These are phyloP conservation scores for Lycocorax pyrrhopterus DNA, from an alignment of 2,113 vertebrate genomes.

Conservation along the genomic window DNA sequence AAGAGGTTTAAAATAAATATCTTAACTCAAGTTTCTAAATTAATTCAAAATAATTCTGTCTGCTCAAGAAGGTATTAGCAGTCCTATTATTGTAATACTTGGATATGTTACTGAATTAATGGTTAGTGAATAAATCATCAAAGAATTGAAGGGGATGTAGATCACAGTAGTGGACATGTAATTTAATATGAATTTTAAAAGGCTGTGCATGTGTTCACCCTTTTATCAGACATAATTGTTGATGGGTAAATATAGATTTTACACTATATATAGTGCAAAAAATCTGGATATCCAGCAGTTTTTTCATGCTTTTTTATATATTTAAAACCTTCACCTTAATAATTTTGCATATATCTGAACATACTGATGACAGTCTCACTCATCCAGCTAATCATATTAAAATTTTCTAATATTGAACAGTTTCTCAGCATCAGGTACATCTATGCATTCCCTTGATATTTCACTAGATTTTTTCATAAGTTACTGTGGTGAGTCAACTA, in stretches of 20 bases:
- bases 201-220: not conserved
- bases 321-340: not conserved
- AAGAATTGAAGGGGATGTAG: not conserved
- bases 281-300: not conserved
- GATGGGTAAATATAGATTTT: not conserved
- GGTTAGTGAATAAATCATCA: not conserved
- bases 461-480: not conserved
- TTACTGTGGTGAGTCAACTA: not conserved
- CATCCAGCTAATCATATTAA: not conserved
- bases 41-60: not conserved
- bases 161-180: not conserved
- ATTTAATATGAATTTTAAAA: not conserved
- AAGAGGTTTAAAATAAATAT: not conserved
- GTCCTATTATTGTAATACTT: not conserved
- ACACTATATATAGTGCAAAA: not conserved
- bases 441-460: not conserved
- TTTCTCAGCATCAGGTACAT: not conserved
- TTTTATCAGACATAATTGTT: not conserved
- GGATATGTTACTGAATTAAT: not conserved
- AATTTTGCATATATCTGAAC: not conserved
- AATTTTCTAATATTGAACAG: not conserved
- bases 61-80: not conserved
- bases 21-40: not conserved
- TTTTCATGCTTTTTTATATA: not conserved
- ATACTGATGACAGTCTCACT: not conserved